These are phyloP conservation scores for Nudaria mundana DNA, from an alignment of 2,888 invertebrate species.

Conservation along the genomic window DNA sequence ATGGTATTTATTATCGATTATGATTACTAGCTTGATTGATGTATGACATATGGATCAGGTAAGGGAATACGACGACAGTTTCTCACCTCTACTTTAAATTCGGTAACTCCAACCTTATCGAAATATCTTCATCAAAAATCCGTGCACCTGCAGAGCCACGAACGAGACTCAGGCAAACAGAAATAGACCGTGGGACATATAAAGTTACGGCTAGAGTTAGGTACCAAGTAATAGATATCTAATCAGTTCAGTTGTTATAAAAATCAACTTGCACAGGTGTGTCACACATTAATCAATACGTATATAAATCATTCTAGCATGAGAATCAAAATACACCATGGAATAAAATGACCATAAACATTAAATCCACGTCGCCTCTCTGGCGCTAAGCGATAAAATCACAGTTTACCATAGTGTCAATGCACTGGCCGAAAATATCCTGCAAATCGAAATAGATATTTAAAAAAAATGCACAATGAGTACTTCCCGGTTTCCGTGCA, in stretches of 20 bases:
- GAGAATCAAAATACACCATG: background rate
- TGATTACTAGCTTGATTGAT: conserved; percentile 33
- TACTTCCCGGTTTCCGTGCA: conserved; percentile 62
- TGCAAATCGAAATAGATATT: conserved; percentile 68
- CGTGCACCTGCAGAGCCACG: no score
- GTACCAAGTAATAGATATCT: no score
- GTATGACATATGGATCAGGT: no score
- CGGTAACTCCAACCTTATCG: no score
- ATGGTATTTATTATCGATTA: conserved; percentile 34
- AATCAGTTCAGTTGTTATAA: no score
- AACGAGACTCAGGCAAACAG: no score
- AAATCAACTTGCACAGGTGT: background rate
- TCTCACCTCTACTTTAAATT: no score
- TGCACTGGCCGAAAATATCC: conserved; percentile 56
- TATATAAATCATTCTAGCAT: background rate
- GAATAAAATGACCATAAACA: conserved; percentile 5
- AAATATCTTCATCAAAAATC: no score
- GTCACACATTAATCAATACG: no score
- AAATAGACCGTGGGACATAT: no score
- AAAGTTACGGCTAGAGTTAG: no score
- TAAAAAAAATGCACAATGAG: conserved; percentile 63
- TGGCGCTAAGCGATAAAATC: conserved; percentile 31
- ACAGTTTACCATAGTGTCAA: conserved; percentile 37
- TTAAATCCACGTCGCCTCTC: conserved; percentile 1
- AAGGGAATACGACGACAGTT: no score